Evolutionary conservation across 2,113 vertebrate genomes (phyloP), one percentile per base, ranked within the genome.

Genomic region (Dromas ardeola): DNA sequence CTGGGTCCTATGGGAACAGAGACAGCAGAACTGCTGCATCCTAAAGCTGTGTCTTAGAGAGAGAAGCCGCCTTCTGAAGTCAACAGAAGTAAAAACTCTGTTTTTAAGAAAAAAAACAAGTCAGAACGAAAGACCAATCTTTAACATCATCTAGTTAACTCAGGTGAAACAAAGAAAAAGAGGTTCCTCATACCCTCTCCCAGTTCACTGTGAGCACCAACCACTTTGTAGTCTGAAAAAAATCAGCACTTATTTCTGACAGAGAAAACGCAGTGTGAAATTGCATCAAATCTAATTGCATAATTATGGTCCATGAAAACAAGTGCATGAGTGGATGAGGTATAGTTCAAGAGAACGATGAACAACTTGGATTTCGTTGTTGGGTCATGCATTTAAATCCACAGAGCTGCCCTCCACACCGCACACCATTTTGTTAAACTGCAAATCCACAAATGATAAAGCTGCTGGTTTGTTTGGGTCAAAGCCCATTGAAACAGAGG

Each of bases 261-360:
- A 89, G 25, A 63, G 61, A 95, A 95, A 93, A 91, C 13, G 2
- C 56, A 38, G 56, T 65, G 52, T 81, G 65, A 87, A 92, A 84
- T 74, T 65, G 43, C 61, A 81, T 89, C 19, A 79, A 81, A 87
- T 58, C 34, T 69, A 86, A 81, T 65, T 84, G 69, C 40, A 30
- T 86, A 81, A 71, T 92, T 87, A 86, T 29, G 25, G n/a, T 42
- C 47, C 49, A 58, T 61, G 49, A 81, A 95, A 96, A 97, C 56
- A 95, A 91, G 43, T 8, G 53, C 5, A 29, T 42, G 47, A 91
- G 80, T 87, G 40, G 52, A 79, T 56, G 34, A 86, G 19, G 15
- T 47, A 36, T 4, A 92, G 81, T 32, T 95, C 66, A 89, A 92
- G 77, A 93, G 65, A 95, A 92, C 17, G 26, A 32, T 1, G 7